Evolutionary conservation across 1,140 invertebrate species (phyloP).

Genomic region (Metopolophium dirhodum): DNA sequence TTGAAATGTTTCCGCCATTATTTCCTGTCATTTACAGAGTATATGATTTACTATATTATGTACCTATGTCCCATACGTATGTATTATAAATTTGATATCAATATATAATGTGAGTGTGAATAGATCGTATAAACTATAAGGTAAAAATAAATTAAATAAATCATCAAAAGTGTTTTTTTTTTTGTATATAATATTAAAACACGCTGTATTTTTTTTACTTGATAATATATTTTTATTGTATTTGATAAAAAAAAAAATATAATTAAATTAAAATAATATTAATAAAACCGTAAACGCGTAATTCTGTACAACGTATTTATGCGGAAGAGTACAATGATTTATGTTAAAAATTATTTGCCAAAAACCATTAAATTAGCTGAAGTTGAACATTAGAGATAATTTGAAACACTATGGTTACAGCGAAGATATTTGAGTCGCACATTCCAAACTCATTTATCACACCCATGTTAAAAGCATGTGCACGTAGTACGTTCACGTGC

Average conservation of each 20-base stretch:
- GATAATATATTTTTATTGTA: not conserved
- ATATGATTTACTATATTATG: not conserved
- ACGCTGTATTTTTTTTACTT: not conserved
- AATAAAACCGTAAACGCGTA: not conserved
- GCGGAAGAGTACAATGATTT: not conserved
- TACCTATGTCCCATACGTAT: not conserved
- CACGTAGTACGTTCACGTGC: slow-evolving; percentile 8
- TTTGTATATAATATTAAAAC: not conserved
- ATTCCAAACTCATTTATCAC: slow-evolving; percentile 36
- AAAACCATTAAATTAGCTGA: not conserved
- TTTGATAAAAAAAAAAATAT: not conserved
- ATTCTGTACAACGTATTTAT: not conserved
- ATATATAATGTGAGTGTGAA: not conserved
- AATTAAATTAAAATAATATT: not conserved
- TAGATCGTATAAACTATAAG: not conserved
- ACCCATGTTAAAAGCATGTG: not conserved
- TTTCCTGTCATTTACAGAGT: not conserved
- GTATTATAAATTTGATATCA: not conserved
- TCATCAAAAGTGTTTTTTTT: not conserved
- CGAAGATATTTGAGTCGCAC: slow-evolving; percentile 5
- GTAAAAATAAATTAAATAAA: not conserved
- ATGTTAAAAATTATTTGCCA: not conserved
- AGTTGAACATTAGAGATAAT: not conserved
- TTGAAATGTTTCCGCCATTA: not conserved
- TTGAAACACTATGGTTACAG: not conserved